Base-by-base conservation (phyloP, 2,797 vertebrate species). In the Pteropus rufus region DNA sequence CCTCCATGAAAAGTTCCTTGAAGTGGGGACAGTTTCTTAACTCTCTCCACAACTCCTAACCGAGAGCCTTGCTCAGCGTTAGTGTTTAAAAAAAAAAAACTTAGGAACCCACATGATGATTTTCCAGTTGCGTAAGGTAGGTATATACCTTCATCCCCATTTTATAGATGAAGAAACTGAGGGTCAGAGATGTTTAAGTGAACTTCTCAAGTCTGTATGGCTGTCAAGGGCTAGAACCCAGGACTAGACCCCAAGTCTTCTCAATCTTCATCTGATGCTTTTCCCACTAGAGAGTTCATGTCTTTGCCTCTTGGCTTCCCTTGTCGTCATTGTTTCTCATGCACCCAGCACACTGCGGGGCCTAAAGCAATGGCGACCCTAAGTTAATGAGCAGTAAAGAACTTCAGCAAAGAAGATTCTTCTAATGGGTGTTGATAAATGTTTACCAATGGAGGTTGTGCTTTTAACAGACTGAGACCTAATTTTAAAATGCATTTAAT, bases 401-500 rank as follows among this genome's bases (percentile, higher is more conserved):
- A 23, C 29, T 56, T 34, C 10, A 36, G 14, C 11, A 54, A 89
- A 93, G 88, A 60, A 75, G 70, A 60, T n/a, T 23, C 60, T 67
- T 44, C 72, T 64, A 34, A 34, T 16, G 46, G 36, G 21, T 73
- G 24, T 18, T 75, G 56, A 52, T 81, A 58, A 65, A 60, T 69
- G 90, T 77, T 97, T 83, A 77, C 29, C 77, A 60, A 49, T 39
- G 18, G 29, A 29, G 12, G 23, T 80, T 39, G 92, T 95, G 64
- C 72, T 95, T 83, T 92, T 83, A 92, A 79, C 4, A 14, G 81
- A 89, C 82, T 4, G 31, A 97, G 75, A 89, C 39, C 91, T 95
- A 80, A 83, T 85, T 96, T 97, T 91, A 67, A 96, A 96, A 89
- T 73, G 62, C 62, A 79, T 41, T 81, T 6, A 52, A 60, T 90